Evolutionary conservation across 2,888 invertebrate genomes (phyloP), one percentile per base, ranked within the genome.

Genomic region (Boloria selene): DNA sequence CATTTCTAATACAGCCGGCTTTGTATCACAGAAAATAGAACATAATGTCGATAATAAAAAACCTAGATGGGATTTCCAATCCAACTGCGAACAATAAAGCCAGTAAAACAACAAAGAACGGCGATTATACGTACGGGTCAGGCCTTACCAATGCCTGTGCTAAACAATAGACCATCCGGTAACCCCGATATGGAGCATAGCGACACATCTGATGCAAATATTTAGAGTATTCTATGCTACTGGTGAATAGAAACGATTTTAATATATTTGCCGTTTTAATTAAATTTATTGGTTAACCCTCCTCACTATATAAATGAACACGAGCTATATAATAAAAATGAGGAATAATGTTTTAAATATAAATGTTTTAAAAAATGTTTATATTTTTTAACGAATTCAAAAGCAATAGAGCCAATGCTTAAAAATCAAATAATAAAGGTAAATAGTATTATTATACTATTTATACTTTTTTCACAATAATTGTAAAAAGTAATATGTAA

Each of bases 121-220:
- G 54, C 62, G 59, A 58, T 62, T 65, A 59, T 59, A 53, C 58
- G 14, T 56, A 56, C 56, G 56, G 56, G 56, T 45, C 56, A 56
- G 64, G 64, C 64, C 51, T 61, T 65, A 61, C 58, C 65, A 54
- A 65, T 54, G 55, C 52, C 58, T 58, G 14, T 52, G 42, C 17
- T 65, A 65, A 65, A 68, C 68, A 68, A 68, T 68, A 59, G 68
- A 54, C 65, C 68, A 65, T 65, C 65, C 68, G 61, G 62, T 62
- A 54, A 68, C 68, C 68, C 61, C 68, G 53, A 59, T 62, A 51
- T 59, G 44, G 42, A 50, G 55, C 49, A 44, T 56, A 16, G 16
- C 56, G 56, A 55, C 67, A 67, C 63, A 64, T 60, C 47, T 26
- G 60, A 52, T 38, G 18, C 49, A 18, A 44, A 45, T 47, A 55